Evolutionary conservation across 2,888 invertebrate genomes (phyloP).

Genomic region (Epistrophe grossulariae): DNA sequence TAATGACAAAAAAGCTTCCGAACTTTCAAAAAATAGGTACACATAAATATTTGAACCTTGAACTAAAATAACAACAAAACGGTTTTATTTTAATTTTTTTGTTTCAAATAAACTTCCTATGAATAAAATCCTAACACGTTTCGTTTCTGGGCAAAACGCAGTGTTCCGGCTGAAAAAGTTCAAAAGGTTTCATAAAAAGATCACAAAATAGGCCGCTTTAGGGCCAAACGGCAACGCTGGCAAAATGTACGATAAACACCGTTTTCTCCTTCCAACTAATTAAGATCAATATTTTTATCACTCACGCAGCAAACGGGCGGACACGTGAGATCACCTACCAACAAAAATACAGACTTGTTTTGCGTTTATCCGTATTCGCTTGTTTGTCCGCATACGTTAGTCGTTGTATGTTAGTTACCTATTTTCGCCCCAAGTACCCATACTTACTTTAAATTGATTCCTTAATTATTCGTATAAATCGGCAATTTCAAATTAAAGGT

Average conservation of each 20-base stretch:
- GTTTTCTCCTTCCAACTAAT: slow-evolving; percentile 7
- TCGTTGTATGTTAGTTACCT: background rate
- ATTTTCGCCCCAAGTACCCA: background rate
- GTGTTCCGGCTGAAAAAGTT: too few relatives aligned
- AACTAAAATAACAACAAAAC: too few relatives aligned
- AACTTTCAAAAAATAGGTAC: too few relatives aligned
- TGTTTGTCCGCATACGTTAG: background rate
- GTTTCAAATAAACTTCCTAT: too few relatives aligned
- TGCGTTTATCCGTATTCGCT: background rate
- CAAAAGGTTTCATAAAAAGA: too few relatives aligned
- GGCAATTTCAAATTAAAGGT: background rate
- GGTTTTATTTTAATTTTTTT: too few relatives aligned
- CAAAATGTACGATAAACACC: background rate
- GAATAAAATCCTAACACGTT: too few relatives aligned
- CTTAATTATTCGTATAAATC: background rate
- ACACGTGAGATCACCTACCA: background rate
- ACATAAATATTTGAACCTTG: too few relatives aligned
- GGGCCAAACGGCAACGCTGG: too few relatives aligned
- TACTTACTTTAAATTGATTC: background rate
- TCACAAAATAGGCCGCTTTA: too few relatives aligned
- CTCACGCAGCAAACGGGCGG: background rate
- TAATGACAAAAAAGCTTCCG: too few relatives aligned
- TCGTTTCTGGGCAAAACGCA: too few relatives aligned
- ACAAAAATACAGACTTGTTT: background rate
- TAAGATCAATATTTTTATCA: background rate